These are phyloP conservation scores for Ciconia stormi DNA, from an alignment of 2,113 vertebrate genomes.

Conservation along the genomic window DNA sequence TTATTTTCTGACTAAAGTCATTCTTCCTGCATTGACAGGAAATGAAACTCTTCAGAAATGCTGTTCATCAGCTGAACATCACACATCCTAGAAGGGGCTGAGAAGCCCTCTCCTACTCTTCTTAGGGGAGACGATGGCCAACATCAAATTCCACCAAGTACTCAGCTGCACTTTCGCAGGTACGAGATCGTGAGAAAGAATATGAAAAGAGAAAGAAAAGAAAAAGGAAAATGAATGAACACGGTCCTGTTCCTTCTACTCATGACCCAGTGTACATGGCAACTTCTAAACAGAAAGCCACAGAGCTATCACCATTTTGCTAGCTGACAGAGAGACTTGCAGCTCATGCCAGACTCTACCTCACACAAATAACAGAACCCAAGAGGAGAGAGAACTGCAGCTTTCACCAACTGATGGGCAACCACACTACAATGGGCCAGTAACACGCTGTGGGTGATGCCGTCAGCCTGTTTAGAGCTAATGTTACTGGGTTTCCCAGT, in stretches of 20 bases:
- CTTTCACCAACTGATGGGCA: background rate
- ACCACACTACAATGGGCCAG: background rate
- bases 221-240: background rate
- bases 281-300: background rate
- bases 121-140: background rate
- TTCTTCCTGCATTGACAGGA: background rate
- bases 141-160: background rate
- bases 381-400: background rate
- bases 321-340: background rate
- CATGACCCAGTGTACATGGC: background rate
- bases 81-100: background rate
- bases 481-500: rapidly evolving
- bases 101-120: background rate
- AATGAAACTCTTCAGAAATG: slow-evolving; percentile 1
- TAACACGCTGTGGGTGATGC: rapidly evolving
- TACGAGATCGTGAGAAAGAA: background rate
- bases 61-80: background rate
- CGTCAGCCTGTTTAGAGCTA: background rate
- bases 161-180: background rate
- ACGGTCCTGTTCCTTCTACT: background rate
- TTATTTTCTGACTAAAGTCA: slow-evolving; percentile 14
- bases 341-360: background rate
- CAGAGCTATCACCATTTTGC: background rate
- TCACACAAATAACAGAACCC: background rate
- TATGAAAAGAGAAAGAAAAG: background rate